These are phyloP conservation scores for Mizuhopecten yessoensis DNA, from an alignment of 1,140 invertebrate species.

Conservation along the genomic window DNA sequence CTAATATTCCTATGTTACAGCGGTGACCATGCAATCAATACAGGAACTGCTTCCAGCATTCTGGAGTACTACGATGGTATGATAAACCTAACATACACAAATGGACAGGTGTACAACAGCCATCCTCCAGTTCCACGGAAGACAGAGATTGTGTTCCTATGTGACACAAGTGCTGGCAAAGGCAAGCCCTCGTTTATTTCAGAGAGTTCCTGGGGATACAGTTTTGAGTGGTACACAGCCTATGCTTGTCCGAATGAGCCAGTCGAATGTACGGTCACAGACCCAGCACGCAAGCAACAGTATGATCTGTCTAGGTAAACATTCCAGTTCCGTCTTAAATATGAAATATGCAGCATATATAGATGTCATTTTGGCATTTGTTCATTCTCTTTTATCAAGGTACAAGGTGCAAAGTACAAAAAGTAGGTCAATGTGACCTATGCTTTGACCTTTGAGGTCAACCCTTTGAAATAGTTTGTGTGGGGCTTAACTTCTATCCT, in stretches of 20 bases:
- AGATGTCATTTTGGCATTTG: too few species aligned
- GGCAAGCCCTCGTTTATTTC: constrained; percentile 78
- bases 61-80: constrained; percentile 81
- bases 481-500: too few species aligned
- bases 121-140: constrained; percentile 69
- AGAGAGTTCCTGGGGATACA: constrained; percentile 73
- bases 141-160: constrained; percentile 81
- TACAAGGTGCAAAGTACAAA: too few species aligned
- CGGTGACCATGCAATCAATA: constrained; percentile 61
- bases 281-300: constrained; percentile 70
- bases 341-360: too few species aligned
- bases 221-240: constrained; percentile 81
- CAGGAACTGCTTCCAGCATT: constrained; percentile 69
- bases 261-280: constrained; percentile 77
- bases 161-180: constrained; percentile 76
- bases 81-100: constrained; percentile 80
- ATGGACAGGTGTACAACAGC: constrained; percentile 76
- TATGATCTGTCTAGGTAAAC: constrained; percentile 81
- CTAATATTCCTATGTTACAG: constrained; percentile 55
- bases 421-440: too few species aligned
- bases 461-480: too few species aligned
- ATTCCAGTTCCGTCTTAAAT: too few species aligned
- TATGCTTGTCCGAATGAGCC: constrained; percentile 79
- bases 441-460: too few species aligned
- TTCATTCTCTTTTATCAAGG: too few species aligned